phyloP scores from a whole-genome alignment of 2,888 invertebrate genomes.

The Galerucella nymphaeae region DNA sequence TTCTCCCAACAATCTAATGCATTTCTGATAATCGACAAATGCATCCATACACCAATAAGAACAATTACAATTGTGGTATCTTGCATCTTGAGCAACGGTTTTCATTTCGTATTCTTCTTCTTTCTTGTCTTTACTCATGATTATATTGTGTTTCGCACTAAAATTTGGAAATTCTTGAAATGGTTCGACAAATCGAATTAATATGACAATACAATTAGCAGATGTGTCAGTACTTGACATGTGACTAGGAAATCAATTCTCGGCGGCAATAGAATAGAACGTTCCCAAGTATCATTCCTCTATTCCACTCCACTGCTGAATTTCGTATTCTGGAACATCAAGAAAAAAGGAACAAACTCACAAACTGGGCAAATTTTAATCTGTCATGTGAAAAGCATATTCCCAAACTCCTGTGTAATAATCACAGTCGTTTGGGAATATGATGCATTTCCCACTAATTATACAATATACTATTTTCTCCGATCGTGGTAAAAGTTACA shows the following conservation, averaged over 20 bases:
- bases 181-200: neutral
- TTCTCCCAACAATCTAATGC: constrained; percentile 47
- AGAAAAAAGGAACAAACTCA: too few relatives aligned
- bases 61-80: constrained; percentile 47
- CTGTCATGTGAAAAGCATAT: too few relatives aligned
- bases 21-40: constrained; percentile 49
- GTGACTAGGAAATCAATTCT: neutral
- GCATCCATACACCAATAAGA: constrained; percentile 50
- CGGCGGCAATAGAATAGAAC: too few relatives aligned
- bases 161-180: neutral
- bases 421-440: too few relatives aligned
- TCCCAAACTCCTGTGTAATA: too few relatives aligned
- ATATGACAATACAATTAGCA: neutral
- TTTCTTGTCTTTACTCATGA: constrained; percentile 25
- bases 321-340: too few relatives aligned
- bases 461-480: too few relatives aligned
- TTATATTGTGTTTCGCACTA: neutral
- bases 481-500: too few relatives aligned
- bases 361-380: too few relatives aligned
- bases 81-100: constrained; percentile 48
- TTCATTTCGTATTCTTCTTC: constrained; percentile 24
- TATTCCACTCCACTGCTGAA: too few relatives aligned
- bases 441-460: too few relatives aligned
- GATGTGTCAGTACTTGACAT: neutral
- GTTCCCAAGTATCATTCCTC: too few relatives aligned